Conservation (phyloP, 2,797 vertebrate genomes). For the Pogoniulus pusillus region DNA sequence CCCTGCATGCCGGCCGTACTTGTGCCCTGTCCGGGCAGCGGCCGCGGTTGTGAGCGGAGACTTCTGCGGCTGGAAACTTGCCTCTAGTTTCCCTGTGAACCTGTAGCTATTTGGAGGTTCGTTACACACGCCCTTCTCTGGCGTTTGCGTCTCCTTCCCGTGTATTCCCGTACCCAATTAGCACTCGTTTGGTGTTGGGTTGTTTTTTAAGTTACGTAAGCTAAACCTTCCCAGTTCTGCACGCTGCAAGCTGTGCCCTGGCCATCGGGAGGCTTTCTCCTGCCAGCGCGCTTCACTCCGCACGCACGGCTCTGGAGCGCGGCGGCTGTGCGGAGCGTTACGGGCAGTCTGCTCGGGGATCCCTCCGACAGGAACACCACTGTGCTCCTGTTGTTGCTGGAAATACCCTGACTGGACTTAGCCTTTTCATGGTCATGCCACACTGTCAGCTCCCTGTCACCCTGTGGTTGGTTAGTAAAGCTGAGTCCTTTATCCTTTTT, state of each 20-base stretch:
- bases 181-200: background rate
- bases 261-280: accelerated
- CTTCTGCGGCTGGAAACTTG: background rate
- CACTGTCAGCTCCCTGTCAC: background rate
- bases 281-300: accelerated
- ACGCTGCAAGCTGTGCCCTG: accelerated
- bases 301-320: background rate
- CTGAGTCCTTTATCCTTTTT: background rate
- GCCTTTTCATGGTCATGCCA: background rate
- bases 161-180: background rate
- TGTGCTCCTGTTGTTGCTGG: background rate
- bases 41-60: background rate
- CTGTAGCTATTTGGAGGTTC: accelerated
- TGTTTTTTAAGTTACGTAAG: background rate
- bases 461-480: background rate
- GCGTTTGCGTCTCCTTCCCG: background rate
- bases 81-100: background rate
- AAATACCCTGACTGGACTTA: background rate
- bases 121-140: background rate
- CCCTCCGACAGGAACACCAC: background rate
- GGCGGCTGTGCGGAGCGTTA: background rate
- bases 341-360: accelerated
- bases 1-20: background rate
- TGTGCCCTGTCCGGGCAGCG: too few relatives aligned
- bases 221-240: background rate